Conservation (phyloP, 2,797 vertebrate species). For the Liparis tanakae region DNA sequence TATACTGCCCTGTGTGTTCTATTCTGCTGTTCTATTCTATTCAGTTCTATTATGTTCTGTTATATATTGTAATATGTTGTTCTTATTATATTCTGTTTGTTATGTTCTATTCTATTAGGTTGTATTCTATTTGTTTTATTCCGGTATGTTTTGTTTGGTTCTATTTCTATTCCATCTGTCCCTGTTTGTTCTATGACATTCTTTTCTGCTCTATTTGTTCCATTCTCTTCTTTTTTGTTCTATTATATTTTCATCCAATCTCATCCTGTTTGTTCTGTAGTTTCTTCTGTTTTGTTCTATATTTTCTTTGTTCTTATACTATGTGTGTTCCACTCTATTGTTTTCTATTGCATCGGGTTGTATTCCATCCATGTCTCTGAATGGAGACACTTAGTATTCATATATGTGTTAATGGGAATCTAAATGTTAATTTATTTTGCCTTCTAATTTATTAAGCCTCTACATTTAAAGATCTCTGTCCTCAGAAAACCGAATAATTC, state of each 20-base stretch:
- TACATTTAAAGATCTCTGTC: conserved; percentile 36
- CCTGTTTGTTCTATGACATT: not conserved
- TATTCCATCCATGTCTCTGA: conserved; percentile 12
- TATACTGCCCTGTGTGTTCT: not conserved
- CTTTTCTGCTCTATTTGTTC: not conserved
- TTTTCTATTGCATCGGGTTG: not conserved
- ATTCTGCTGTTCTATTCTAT: not conserved
- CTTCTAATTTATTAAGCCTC: conserved; percentile 42
- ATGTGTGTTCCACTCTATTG: not conserved
- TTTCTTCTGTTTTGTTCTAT: not conserved
- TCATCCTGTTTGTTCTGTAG: not conserved
- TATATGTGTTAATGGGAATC: conserved; percentile 44
- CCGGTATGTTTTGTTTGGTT: not conserved
- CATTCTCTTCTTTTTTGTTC: not conserved
- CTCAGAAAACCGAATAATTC: conserved; percentile 30
- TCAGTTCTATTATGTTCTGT: not conserved
- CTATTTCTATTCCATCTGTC: not conserved
- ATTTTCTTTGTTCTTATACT: not conserved
- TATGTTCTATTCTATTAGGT: not conserved
- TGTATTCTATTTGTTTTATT: not conserved
- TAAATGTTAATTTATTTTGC: conserved; percentile 56
- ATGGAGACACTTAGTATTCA: conserved; percentile 32
- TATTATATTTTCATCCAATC: not conserved
- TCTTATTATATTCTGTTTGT: not conserved
- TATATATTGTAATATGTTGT: not conserved